phyloP scores from a whole-genome alignment of 1,140 invertebrate species.

The Drosophila parabipectinata region DNA sequence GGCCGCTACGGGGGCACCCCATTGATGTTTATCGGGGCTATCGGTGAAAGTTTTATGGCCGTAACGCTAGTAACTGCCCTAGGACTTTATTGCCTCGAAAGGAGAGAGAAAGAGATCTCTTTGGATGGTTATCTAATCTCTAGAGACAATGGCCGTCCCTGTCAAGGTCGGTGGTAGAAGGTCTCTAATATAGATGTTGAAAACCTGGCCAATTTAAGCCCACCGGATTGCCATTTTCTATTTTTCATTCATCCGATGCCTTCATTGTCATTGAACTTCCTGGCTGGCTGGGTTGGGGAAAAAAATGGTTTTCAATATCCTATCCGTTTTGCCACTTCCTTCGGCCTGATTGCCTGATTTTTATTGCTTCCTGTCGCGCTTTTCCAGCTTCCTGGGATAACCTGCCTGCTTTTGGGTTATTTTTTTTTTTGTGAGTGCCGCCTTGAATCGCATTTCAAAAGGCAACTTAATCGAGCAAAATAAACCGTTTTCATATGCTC shows the following conservation, averaged over 20 bases:
- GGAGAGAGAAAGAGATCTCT: neutral
- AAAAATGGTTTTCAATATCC: slow-evolving; percentile 67
- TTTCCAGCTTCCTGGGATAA: slow-evolving; percentile 61
- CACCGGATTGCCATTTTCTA: neutral
- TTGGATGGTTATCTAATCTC: slow-evolving; percentile 24
- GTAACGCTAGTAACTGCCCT: slow-evolving; percentile 55
- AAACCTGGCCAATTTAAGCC: neutral
- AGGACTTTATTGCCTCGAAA: slow-evolving; percentile 4
- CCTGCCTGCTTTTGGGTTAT: slow-evolving; percentile 11
- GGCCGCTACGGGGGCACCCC: neutral
- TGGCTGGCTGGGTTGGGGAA: neutral
- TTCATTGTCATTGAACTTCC: slow-evolving; percentile 34
- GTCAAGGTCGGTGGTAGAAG: neutral
- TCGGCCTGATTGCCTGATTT: slow-evolving; percentile 23
- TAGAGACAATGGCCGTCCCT: neutral
- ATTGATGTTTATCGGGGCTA: slow-evolving; percentile 64
- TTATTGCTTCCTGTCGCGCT: slow-evolving; percentile 74
- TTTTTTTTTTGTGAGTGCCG: slow-evolving; percentile 16
- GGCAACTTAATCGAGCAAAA: slow-evolving; percentile 83
- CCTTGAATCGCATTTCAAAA: slow-evolving; percentile 68
- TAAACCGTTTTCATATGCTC: slow-evolving; percentile 82
- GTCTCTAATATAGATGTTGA: no score
- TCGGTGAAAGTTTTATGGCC: slow-evolving; percentile 76
- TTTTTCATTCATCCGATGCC: neutral
- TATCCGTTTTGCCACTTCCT: slow-evolving; percentile 30